phyloP scores from a whole-genome alignment of 1,140 invertebrate species.

The honey bee (Apis mellifera) region DNA sequence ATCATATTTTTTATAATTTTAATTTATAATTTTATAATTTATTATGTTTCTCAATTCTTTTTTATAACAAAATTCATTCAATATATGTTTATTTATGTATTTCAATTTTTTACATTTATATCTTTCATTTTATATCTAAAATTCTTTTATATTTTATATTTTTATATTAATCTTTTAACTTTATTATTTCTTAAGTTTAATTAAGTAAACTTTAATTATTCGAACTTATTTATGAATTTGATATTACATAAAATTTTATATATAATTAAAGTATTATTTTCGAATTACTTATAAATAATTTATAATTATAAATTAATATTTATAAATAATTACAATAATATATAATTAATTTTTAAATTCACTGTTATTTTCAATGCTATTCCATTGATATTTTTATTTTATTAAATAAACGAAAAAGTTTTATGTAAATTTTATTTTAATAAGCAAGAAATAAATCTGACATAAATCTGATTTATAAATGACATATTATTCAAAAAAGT shows the following conservation, averaged over 20 bases:
- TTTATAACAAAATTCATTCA: no score
- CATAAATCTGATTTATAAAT: conserved; percentile 69
- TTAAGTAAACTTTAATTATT: neutral
- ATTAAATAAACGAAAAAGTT: neutral
- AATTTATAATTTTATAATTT: no score
- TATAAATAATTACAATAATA: no score
- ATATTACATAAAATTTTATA: neutral
- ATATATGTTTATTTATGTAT: neutral
- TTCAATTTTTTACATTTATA: neutral
- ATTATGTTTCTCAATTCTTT: no score
- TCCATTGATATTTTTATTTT: neutral
- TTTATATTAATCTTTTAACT: neutral
- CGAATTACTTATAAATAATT: neutral
- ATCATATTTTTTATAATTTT: no score
- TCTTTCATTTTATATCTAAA: neutral
- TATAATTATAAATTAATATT: neutral
- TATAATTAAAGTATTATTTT: neutral
- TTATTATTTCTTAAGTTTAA: neutral
- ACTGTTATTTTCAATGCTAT: no score
- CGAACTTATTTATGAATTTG: neutral
- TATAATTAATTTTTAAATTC: no score
- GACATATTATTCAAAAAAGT: conserved; percentile 45
- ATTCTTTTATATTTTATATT: neutral
- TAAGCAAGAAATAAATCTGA: conserved; percentile 6
- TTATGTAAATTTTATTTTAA: neutral